Evolutionary conservation across 2,888 invertebrate species (phyloP).

Genomic region (Drosophila neoperkinsi): DNA sequence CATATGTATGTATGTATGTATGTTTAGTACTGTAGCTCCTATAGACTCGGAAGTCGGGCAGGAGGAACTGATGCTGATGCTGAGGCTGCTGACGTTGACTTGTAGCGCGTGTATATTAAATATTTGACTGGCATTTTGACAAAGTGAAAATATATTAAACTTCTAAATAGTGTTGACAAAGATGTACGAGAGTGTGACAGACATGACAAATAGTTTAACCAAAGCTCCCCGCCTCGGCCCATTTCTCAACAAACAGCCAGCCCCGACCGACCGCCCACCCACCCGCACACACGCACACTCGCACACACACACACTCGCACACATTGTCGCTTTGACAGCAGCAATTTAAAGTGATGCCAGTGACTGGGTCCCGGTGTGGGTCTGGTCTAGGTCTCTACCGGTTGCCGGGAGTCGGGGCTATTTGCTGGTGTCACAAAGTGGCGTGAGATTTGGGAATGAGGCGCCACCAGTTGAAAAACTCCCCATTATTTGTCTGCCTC

Average conservation of each 20-base stretch:
- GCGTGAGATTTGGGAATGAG: constrained; percentile 52
- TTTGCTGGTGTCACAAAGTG: constrained; percentile 63
- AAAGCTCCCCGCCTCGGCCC: constrained; percentile 16
- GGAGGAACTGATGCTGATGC: not conserved
- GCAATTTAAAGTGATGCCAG: constrained; percentile 73
- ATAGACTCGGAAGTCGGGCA: not conserved
- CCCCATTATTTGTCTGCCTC: constrained; percentile 61
- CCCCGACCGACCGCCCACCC: not conserved
- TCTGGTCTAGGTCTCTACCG: constrained; percentile 17
- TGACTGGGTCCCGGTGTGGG: constrained; percentile 10
- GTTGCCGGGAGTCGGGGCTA: not conserved
- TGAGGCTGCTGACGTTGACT: constrained; percentile 34
- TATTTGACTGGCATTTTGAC: constrained; percentile 64
- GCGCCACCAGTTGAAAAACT: constrained; percentile 42
- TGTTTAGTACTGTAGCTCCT: no score
- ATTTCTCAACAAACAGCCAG: constrained; percentile 8
- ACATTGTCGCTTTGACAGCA: constrained; percentile 65
- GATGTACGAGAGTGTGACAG: constrained; percentile 80
- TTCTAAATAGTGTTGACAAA: constrained; percentile 82
- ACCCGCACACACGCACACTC: constrained; percentile 4
- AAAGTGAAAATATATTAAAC: constrained; percentile 77
- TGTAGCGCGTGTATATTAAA: constrained; percentile 57
- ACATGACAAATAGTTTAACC: constrained; percentile 75
- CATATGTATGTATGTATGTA: not conserved
- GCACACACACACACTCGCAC: constrained; percentile 23